These are phyloP conservation scores for Rattus norvegicus DNA, from an alignment of 2,113 vertebrate species.

Conservation along the genomic window GRCr8 NC_086022.1:9869501-9870000, in stretches of 20 bases:
- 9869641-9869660: background rate
- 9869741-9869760: background rate
- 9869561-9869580: background rate
- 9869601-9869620: accelerated
- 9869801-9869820: background rate
- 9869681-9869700: background rate
- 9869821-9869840: too few species aligned
- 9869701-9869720: background rate
- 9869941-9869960: accelerated
- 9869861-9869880: background rate
- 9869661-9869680: background rate
- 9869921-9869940: too few species aligned
- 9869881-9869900: background rate
- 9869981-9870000: too few species aligned
- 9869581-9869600: background rate
- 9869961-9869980: too few species aligned
- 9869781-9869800: background rate
- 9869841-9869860: background rate
- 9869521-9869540: background rate
- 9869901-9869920: background rate
- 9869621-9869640: background rate
- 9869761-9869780: background rate
- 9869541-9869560: too few species aligned
- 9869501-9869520: background rate
- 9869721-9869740: background rate